These are phyloP conservation scores for Apantesis nais DNA, from an alignment of 2,888 invertebrate genomes.

Conservation along the genomic window DNA sequence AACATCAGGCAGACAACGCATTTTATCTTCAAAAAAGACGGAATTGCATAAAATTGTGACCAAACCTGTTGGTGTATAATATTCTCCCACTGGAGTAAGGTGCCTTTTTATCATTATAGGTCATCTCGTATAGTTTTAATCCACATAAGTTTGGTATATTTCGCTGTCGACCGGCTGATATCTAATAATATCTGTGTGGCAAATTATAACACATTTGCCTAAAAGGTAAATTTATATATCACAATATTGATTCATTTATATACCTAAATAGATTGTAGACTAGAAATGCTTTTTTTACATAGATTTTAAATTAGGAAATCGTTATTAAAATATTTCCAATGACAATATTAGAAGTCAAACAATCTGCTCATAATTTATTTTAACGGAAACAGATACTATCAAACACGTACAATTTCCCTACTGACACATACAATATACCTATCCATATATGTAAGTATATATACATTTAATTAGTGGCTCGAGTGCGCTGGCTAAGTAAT, in stretches of 20 bases:
- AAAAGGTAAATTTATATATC: too few species aligned
- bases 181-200: too few species aligned
- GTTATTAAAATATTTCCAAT: neutral
- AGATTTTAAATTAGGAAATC: neutral
- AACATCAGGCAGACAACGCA: neutral
- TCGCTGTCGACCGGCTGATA: too few species aligned
- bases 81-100: neutral
- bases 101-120: too few species aligned
- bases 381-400: neutral
- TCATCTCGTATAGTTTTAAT: too few species aligned
- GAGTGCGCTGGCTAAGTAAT: slow-evolving; percentile 32
- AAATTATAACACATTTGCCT: too few species aligned
- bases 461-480: slow-evolving; percentile 21
- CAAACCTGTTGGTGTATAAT: neutral
- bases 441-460: neutral
- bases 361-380: neutral
- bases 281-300: neutral
- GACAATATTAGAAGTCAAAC: neutral
- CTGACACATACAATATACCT: neutral
- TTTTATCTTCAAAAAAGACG: neutral
- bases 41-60: neutral
- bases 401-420: neutral
- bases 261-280: neutral
- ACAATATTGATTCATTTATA: too few species aligned
- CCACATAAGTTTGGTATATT: too few species aligned